Percentiles rank a stretch among this genome's conserved stretches.
Conservation (phyloP, 2,797 vertebrate genomes). For the Paguma larvata region DNA sequence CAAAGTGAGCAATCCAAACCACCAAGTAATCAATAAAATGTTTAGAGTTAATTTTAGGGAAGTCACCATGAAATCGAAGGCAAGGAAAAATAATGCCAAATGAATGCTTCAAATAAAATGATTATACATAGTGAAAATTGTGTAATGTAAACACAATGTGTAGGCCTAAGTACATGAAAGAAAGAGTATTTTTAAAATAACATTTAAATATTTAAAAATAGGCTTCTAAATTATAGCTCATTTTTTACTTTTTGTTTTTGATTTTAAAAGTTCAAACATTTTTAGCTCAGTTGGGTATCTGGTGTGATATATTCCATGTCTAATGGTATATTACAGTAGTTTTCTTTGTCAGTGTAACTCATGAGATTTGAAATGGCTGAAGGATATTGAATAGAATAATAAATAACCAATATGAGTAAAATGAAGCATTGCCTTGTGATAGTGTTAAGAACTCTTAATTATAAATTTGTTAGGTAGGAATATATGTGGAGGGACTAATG, state of each 20-base stretch:
- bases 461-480: neutral
- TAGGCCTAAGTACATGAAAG: neutral
- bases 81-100: constrained; percentile 46
- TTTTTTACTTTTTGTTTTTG: constrained; percentile 39
- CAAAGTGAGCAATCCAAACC: neutral
- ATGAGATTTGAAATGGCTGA: constrained; percentile 27
- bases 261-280: constrained; percentile 57
- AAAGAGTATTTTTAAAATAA: constrained; percentile 55
- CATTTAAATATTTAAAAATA: constrained; percentile 58
- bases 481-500: neutral
- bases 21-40: constrained; percentile 59
- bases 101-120: constrained; percentile 30
- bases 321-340: neutral
- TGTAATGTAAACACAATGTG: neutral
- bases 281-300: constrained; percentile 48
- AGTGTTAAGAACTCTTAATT: neutral
- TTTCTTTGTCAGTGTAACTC: constrained; percentile 54
- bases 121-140: constrained; percentile 11
- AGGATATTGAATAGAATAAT: constrained; percentile 3
- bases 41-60: constrained; percentile 42
- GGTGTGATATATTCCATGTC: constrained; percentile 31
- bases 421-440: neutral
- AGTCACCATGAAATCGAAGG: constrained; percentile 40
- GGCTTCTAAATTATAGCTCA: neutral
- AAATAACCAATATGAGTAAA: neutral